phyloP scores from a whole-genome alignment of 2,797 vertebrate species.

The Phalloptychus januarius region DNA sequence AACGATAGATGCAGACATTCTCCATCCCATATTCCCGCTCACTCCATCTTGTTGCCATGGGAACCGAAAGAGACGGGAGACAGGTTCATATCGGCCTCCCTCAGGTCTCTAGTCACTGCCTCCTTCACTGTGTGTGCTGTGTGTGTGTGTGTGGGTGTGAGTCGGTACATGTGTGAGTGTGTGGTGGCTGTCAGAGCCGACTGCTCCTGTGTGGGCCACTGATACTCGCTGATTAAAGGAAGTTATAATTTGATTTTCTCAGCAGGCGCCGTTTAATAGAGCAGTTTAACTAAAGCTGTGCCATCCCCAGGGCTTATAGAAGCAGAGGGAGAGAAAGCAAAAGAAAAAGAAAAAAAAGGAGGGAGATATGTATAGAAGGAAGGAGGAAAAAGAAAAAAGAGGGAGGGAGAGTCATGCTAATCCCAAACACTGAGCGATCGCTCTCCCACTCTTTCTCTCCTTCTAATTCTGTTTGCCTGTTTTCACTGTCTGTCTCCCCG shows the following conservation, averaged over 20 bases:
- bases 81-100: conserved; percentile 82
- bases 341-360: conserved; percentile 52
- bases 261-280: conserved; percentile 83
- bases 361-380: conserved; percentile 33
- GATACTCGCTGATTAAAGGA: conserved; percentile 84
- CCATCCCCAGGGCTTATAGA: conserved; percentile 80
- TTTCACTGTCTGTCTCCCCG: conserved; percentile 53
- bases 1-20: conserved; percentile 81
- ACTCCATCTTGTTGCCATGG: conserved; percentile 83
- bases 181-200: conserved; percentile 68
- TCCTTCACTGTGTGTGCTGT: conserved; percentile 48
- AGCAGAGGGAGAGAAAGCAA: conserved; percentile 60
- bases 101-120: conserved; percentile 80
- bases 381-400: conserved; percentile 19
- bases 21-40: conserved; percentile 76
- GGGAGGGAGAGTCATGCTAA: conserved; percentile 67
- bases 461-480: conserved; percentile 76
- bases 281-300: conserved; percentile 84
- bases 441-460: conserved; percentile 82
- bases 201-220: conserved; percentile 82
- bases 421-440: conserved; percentile 93
- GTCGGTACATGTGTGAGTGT: conserved; percentile 36
- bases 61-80: conserved; percentile 82
- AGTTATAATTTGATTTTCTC: conserved; percentile 86
- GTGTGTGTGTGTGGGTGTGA: conserved; percentile 15